Base-by-base conservation (phyloP, 2,888 invertebrate species). In the Amphimallon solstitiale region DNA sequence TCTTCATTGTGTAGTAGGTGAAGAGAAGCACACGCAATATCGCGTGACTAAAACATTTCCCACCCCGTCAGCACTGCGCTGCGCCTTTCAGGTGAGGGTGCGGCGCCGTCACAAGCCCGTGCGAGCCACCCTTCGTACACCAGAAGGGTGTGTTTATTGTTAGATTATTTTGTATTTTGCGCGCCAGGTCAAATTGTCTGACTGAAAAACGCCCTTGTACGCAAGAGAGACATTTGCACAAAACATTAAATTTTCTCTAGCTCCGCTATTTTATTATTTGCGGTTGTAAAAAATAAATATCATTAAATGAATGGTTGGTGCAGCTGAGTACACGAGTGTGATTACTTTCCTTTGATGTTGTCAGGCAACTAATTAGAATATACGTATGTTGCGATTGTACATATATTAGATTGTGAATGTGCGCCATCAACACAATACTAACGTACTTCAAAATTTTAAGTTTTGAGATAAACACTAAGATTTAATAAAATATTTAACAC, bases 51-150 rank as follows among this genome's bases (percentile, higher is more conserved):
- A 40, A 49, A 40, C 40, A 38, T 49, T 46, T 40, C 38, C 61
- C 23, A 61, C 48, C 51, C 51, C 38, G 48, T 38, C 63, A 23
- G 12, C 80, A 75, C 79, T 69, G 69, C n/a, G n/a, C 75, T 71
- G 70, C 69, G 52, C 75, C 78, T 77, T 73, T 75, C 67, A 72
- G 80, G 83, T 83, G 84, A 84, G 84, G 81, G 83, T 78, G 77
- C 63, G 63, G 61, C 66, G 62, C 67, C 68, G 68, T 66, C 65
- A 63, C 65, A 70, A 63, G 70, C 51, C 66, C 40, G 52, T 35
- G 51, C 34, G 45, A 59, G 17, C 56, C 56, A 43, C 56, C 56
- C 56, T 59, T 59, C 56, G 45, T 59, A 43, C 29, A 43, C 43
- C 43, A 29, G 43, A 38, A 61, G 61, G 66, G 66, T 66, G 66